Base-by-base conservation (phyloP, 2,888 invertebrate species). In the Chydorus sphaericus region DNA sequence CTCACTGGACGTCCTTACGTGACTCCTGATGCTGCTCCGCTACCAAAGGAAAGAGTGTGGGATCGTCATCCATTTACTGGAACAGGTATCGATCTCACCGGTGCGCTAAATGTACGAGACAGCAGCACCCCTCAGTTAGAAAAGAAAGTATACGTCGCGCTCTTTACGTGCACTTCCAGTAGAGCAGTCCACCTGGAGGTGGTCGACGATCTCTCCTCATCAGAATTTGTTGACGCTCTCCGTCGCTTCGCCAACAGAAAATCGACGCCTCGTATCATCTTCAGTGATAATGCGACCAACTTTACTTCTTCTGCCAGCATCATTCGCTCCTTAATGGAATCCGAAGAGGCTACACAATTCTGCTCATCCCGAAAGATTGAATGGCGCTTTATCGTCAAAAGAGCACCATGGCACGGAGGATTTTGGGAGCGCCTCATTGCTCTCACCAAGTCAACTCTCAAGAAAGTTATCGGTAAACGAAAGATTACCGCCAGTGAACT, bases 361-460 rank as follows among this genome's bases (percentile, higher is more conserved):
- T 2, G 28, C 4, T 8, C 28, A 0, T 23, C 16, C 10, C 16
- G 38, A 11, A 29, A 38, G n/a, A 37, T 10, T 10, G 4, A 16
- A 6, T 57, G 57, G 57, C 48, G 52, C 11, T 57, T 55, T 30
- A 55, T 57, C 2, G 49, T 38, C 3, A 26, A 48, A 26, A 30
- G 57, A 23, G 57, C 57, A 36, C 36, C 57, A 2, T 57, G 57
- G 57, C 55, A 39, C 36, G 55, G 53, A 10, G 57, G 55, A 14
- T 55, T 48, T 8, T 57, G 57, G 57, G 57, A 57, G 23, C 30
- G 57, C 8, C 29, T 57, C 29, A 20, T 57, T 16, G 48, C 48
- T 36, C 36, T 36, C n/a, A 53, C 28, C 14, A 53, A 53, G 23
- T 37, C 20, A 26, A 23, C 38, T 16, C 26, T 53, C 14, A 33